Conservation (phyloP, 1,140 invertebrate genomes). For the Phymorhynchus buccinoides region DNA sequence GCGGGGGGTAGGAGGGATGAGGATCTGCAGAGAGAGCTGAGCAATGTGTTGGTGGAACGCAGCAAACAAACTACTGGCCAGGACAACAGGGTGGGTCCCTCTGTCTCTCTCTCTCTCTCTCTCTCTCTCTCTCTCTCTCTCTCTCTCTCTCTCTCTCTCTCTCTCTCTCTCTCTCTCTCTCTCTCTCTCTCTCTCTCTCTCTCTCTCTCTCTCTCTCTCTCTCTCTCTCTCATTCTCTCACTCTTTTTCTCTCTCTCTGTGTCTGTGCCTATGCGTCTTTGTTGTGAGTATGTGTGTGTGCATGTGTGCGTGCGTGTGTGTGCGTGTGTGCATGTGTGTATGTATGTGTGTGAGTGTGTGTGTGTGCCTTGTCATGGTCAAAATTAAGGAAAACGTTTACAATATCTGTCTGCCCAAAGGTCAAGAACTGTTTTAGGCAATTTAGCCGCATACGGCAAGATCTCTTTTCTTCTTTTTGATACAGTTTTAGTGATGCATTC, state of each 20-base stretch:
- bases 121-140: no score
- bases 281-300: background rate
- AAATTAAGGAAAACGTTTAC: background rate
- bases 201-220: no score
- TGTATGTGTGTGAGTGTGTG: background rate
- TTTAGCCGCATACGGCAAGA: no score
- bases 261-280: no score
- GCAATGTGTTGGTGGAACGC: slow-evolving; percentile 45
- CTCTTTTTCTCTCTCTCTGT: no score
- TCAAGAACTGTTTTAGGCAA: no score
- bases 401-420: no score
- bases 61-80: slow-evolving; percentile 1
- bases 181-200: no score
- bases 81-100: background rate
- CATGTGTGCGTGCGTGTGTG: background rate
- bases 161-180: background rate
- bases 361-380: background rate
- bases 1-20: background rate
- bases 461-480: background rate
- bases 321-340: background rate
- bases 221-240: no score
- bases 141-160: no score
- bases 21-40: slow-evolving; percentile 44
- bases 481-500: background rate
- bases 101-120: no score